Evolutionary conservation across 2,113 vertebrate genomes (phyloP).

Genomic region (Macrotis lagotis): DNA sequence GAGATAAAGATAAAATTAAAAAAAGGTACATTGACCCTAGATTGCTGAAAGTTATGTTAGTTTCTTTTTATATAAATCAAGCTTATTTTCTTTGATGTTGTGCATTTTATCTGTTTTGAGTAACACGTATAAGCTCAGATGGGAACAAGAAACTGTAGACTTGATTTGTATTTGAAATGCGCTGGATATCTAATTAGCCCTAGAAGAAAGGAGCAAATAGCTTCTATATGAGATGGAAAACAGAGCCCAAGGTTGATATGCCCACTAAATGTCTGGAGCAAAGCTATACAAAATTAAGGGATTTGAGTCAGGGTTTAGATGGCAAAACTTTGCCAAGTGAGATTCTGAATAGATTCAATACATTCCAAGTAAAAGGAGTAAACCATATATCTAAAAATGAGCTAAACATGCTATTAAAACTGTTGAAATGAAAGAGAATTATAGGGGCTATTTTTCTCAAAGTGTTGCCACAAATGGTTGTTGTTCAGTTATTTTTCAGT

Average conservation of each 20-base stretch:
- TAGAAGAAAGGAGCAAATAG: not conserved
- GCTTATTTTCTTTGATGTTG: constrained; percentile 22
- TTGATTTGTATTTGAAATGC: not conserved
- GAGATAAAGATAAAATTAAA: not conserved
- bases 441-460: not conserved
- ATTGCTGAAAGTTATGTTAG: not conserved
- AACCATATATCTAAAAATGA: not conserved
- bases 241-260: not conserved
- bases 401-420: constrained; percentile 2
- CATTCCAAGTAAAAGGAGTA: not conserved
- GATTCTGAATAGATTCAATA: not conserved
- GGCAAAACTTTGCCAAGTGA: constrained; percentile 6
- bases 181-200: constrained; percentile 1
- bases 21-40: not conserved
- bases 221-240: constrained; percentile 1
- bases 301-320: not conserved
- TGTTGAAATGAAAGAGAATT: not conserved
- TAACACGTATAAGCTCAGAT: constrained; percentile 9
- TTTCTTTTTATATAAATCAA: not conserved
- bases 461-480: not conserved
- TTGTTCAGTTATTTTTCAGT: not conserved
- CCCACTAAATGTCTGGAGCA: not conserved
- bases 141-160: not conserved
- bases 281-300: not conserved
- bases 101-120: not conserved